phyloP scores from a whole-genome alignment of 2,888 invertebrate species.

The Adelphocoris suturalis region DNA sequence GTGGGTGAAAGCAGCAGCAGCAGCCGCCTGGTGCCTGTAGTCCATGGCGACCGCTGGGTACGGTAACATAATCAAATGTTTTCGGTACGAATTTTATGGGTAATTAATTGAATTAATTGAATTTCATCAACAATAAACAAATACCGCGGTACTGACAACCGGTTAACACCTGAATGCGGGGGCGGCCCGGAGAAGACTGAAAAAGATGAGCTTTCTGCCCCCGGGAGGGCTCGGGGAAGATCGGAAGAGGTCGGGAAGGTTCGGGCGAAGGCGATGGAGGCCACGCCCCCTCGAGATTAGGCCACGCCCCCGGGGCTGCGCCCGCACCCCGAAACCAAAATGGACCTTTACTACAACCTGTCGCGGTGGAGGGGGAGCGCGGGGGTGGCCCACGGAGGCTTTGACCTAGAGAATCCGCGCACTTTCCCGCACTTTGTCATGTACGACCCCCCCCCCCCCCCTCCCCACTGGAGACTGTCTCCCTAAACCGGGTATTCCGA shows the following conservation, averaged over 20 bases:
- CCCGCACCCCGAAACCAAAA: conserved; percentile 58
- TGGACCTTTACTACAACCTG: conserved; percentile 58
- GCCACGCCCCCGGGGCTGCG: conserved; percentile 56
- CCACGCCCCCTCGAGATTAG: conserved; percentile 61
- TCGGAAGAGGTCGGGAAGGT: conserved; percentile 70
- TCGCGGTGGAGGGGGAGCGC: neutral
- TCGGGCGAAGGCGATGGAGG: conserved; percentile 68
- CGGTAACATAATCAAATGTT: conserved; percentile 84
- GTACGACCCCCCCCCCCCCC: neutral
- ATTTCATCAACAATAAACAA: conserved; percentile 7
- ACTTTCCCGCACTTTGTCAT: conserved; percentile 48
- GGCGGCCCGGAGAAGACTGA: conserved; percentile 68
- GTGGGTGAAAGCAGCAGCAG: conserved; percentile 92
- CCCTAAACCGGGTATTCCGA: conserved; percentile 26
- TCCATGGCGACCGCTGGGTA: conserved; percentile 83
- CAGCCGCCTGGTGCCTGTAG: conserved; percentile 83
- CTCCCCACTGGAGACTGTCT: neutral
- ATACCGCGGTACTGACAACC: conserved; percentile 25
- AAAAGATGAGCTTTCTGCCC: conserved; percentile 37
- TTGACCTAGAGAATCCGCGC: conserved; percentile 56
- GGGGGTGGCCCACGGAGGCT: conserved; percentile 22
- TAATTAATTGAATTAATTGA: neutral
- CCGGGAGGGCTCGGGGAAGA: conserved; percentile 69
- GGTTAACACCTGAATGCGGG: conserved; percentile 43
- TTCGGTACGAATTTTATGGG: neutral